Base-by-base conservation (phyloP, 1,140 invertebrate genomes). In the Coenobita brevimanus region DNA sequence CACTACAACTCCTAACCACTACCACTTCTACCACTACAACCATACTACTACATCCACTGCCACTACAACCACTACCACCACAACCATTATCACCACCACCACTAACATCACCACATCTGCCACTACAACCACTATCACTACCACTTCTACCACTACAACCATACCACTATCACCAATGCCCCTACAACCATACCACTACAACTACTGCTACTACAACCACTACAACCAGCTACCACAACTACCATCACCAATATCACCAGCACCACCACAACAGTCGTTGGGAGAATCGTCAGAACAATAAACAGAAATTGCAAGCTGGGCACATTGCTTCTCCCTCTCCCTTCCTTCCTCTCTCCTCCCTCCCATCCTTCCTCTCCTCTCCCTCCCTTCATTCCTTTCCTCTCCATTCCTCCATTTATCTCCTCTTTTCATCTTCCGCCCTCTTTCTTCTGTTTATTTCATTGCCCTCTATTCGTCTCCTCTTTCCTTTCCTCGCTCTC, bases 301-400 rank as follows among this genome's bases (percentile, higher is more conserved):
- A 85, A 85, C 73, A 85, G 71, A 85, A 78, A 85, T 85, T 85
- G 82, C 82, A 62, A 41, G 33, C 82, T 33, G 73, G 43, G 50
- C 82, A 38, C 82, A 76, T 84, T 84, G 82, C 71, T n/a, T n/a
- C n/a, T n/a, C n/a, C n/a, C n/a, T n/a, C n/a, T n/a, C 62, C n/a
- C 54, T n/a, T 30, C 15, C 8, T n/a, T 15, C 78, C 15, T 38
- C 46, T 36, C 71, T 57, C 71, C 8, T 43, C 57, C 73, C 33
- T 8, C n/a, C 78, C 41, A 46, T 2, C n/a, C 17, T 10, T 33
- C 73, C 33, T 50, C 73, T 33, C 36, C n/a, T n/a, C n/a, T n/a
- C n/a, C n/a, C n/a, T n/a, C n/a, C n/a, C n/a, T n/a, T n/a, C n/a
- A n/a, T n/a, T n/a, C n/a, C n/a, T n/a, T n/a, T n/a, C n/a, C n/a